Evolutionary conservation across 1,140 invertebrate genomes (phyloP), one percentile per base, ranked within the genome.

Genomic region (Sitobion miscanthi): DNA sequence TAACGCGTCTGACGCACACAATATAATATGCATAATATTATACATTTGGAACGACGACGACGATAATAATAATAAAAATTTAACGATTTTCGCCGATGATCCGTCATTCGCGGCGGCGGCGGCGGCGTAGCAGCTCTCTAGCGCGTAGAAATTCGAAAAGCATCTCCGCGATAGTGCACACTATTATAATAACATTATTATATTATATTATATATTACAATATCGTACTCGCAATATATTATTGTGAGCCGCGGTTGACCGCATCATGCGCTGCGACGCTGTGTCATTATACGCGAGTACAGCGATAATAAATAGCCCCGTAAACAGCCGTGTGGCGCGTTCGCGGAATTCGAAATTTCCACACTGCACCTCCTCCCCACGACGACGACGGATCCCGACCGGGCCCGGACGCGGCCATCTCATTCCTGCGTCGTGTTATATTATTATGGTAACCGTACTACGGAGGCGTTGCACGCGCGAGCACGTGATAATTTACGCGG

Each of bases 401-500:
- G 62, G 30, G 62, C 14, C 62, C n/a, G n/a, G 62, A 20, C 62
- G 62, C 30, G 62, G 11, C n/a, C 62, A 17, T 77, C 62, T 77
- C 62, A 23, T 54, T 23, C 23, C 52, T 54, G 21, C 6, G 6
- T 54, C 6, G 21, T 52, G 49, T 49, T 49, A 49, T 49, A 49
- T 49, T 9, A 17, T 62, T 30, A 77, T 77, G 62, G 62, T 77
- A 77, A 77, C 62, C 62, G 62, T 14, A 38, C 38, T 83, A 38
- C 35, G 77, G 62, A 77, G n/a, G 77, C 77, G 35, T 83, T 83
- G 35, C 35, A 38, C 35, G 38, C 35, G 21, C 62, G 62, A 77
- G 62, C 62, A 77, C 62, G n/a, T 49, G 49, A 87, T 87, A 87
- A 87, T 87, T 87, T 30, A 87, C 85, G 4, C 45, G 45, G 30